A percentile compares a stretch with the other conserved stretches of the same genome.
These are phyloP conservation scores for Drosophila ambigua DNA, from an alignment of 1,140 invertebrate genomes.

Conservation along the genomic window DNA sequence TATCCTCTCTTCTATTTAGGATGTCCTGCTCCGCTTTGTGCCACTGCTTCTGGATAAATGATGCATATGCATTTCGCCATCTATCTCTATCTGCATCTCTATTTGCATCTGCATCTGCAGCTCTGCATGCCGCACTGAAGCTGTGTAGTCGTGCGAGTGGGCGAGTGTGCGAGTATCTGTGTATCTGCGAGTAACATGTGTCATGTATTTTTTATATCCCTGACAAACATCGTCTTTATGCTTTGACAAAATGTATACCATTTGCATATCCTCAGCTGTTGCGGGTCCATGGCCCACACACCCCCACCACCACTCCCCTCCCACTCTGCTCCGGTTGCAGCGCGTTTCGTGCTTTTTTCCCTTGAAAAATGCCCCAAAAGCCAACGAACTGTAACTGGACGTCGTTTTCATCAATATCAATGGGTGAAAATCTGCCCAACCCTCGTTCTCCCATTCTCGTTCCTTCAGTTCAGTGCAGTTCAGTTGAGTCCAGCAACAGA, in stretches of 20 bases:
- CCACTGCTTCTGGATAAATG: slow-evolving; percentile 52
- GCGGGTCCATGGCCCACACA: slow-evolving; percentile 1
- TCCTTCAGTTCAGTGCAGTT: slow-evolving; percentile 41
- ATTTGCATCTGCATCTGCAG: slow-evolving; percentile 34
- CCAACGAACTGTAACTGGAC: slow-evolving; percentile 82
- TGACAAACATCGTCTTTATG: slow-evolving; percentile 76
- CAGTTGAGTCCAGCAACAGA: slow-evolving; percentile 54
- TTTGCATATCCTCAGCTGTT: slow-evolving; percentile 68
- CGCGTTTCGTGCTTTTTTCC: slow-evolving; percentile 53
- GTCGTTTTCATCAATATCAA: slow-evolving; percentile 82
- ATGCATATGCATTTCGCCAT: slow-evolving; percentile 69
- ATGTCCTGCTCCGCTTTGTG: slow-evolving; percentile 1
- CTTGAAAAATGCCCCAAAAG: slow-evolving; percentile 77
- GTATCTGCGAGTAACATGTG: slow-evolving; percentile 56
- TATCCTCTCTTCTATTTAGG: not conserved
- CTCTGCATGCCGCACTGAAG: slow-evolving; percentile 24
- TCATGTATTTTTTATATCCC: slow-evolving; percentile 78
- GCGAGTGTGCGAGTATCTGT: not conserved
- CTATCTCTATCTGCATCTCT: slow-evolving; percentile 25
- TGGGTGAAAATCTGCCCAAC: slow-evolving; percentile 54
- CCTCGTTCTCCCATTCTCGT: not conserved
- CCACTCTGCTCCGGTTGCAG: slow-evolving; percentile 6
- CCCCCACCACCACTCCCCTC: not conserved
- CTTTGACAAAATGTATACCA: slow-evolving; percentile 79
- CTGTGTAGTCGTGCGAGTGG: no score